Base-by-base conservation (phyloP, 2,888 invertebrate species). In the Phlogophora meticulosa region DNA sequence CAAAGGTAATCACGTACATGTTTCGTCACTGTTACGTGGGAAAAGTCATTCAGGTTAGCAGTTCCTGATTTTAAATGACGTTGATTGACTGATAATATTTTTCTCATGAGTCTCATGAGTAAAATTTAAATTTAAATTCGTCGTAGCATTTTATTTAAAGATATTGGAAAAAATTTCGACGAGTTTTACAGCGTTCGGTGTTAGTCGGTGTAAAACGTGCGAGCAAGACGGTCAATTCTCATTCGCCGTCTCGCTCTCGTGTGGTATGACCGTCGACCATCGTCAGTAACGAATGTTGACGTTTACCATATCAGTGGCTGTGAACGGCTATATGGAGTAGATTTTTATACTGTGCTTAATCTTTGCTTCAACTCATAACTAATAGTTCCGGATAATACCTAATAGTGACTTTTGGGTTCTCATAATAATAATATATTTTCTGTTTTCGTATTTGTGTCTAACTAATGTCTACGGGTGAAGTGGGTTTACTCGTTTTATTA, bases 291-390 rank as follows among this genome's bases (percentile, higher is more conserved):
- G 2, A 43, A 43, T 2, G 3, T 42, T 10, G 7, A 36, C 7
- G n/a, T 28, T 38, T 52, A n/a, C 10, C 66, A 20, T 4, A 11
- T 24, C 15, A 40, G 9, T 11, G 0, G 38, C 20, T 22, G 22
- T 56, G 68, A 68, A 9, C 53, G 57, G 17, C 78, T 76, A 46
- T 78, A 66, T 66, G 49, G 78, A 72, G 61, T 43, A 48, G 22
- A 51, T 61, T 15, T 0, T 51, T 42, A 43, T 17, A 72, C 75
- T 76, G 75, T 76, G 61, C 43, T 66, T 75, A 57, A 55, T 64
- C 66, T 75, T 70, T 38, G 78, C 78, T 78, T 78, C 48, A 68
- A 58, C 13, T 80, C 67, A 76, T 51, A n/a, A 83, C 66, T 73
- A 64, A 77, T 76, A 40, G 52, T 59, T 62, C 48, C 38, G 1